Evolutionary conservation across 2,113 vertebrate genomes (phyloP), one percentile per base, ranked within the genome.

Genomic region (Procavia capensis): DNA sequence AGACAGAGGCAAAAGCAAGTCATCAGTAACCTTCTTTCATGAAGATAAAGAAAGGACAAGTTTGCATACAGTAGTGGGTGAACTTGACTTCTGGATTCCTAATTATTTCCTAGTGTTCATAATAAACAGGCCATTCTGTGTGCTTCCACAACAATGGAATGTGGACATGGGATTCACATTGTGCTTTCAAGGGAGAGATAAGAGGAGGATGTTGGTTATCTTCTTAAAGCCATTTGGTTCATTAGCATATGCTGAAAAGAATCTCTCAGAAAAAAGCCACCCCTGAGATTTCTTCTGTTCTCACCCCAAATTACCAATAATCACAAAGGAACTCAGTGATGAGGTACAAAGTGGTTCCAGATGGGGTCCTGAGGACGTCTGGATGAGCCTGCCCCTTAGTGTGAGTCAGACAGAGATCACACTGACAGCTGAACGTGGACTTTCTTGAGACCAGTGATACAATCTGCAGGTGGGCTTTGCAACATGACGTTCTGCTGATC

Each of bases 381-480:
- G 64, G 64, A 39, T 3, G 36, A 31, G 22, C 45, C 16, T 0
- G 29, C 0, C 8, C 16, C 31, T 27, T 41, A 2, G 43, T 0
- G 2, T 64, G 94, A 76, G 86, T 78, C 95, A 90, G 0, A 1
- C 86, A 4, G 63, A 87, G 75, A 82, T 92, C 63, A 64, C 2
- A 9, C 34, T 1, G 14, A 10, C 0, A 17, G 50, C 63, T 6
- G 10, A 61, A 41, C 39, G 4, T 1, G 31, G 36, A 0, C 0
- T 27, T 79, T 61, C 61, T 11, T 3, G 20, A 9, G 50, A 61
- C 59, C 22, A 13, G 11, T 43, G 59, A 45, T 22, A 0, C 61
- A 63, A 63, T 63, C 31, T 5, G 9, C 8, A 13, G 43, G 66
- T n/a, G 59, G n/a, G n/a, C n/a, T 41, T 10, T 31, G 10, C 45